Base-by-base conservation (phyloP, 2,113 vertebrate species). In the Pionites leucogaster region DNA sequence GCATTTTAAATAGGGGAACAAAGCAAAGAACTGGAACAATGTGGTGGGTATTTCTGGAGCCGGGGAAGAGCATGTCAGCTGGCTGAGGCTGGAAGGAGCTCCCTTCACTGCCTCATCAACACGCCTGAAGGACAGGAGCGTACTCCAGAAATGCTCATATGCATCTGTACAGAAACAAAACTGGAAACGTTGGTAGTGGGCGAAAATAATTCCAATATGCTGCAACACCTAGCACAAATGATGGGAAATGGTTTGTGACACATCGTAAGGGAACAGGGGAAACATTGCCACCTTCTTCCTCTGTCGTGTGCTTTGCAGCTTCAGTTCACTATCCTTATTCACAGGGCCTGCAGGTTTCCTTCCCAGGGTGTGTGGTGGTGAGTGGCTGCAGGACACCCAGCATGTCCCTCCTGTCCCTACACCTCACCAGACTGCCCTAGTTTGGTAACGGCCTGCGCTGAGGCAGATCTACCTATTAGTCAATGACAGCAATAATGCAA, bases 61-160 rank as follows among this genome's bases (percentile, higher is more conserved):
- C 10, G 24, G 23, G 39, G 53, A 69, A 47, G 52, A 55, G 11
- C 0, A 0, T 68, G 77, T 31, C 37, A 68, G 57, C 78, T 70
- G 50, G 27, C 52, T 23, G 82, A 68, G 47, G 28, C 17, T 85
- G 65, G 65, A 53, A 77, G 31, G 18, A 81, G 49, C 35, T 77
- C 29, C 64, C 28, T 81, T 87, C 88, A 68, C 64, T 50, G 31
- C 42, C 77, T 85, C 53, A 78, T 64, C 90, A 85, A 41, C 18
- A n/a, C 23, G 41, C 78, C 77, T 57, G 63, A 80, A 57, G 68
- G 82, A 81, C 18, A 49, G 72, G 80, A 57, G n/a, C 0, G 0
- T 53, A 10, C 53, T 92, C 83, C 69, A 79, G 31, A 81, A 81
- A 62, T 67, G 20, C 42, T 60, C n/a, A 28, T n/a, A 42, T 68